Evolutionary conservation across 2,113 vertebrate genomes (phyloP).

Genomic region (Phodopus roborovskii): DNA sequence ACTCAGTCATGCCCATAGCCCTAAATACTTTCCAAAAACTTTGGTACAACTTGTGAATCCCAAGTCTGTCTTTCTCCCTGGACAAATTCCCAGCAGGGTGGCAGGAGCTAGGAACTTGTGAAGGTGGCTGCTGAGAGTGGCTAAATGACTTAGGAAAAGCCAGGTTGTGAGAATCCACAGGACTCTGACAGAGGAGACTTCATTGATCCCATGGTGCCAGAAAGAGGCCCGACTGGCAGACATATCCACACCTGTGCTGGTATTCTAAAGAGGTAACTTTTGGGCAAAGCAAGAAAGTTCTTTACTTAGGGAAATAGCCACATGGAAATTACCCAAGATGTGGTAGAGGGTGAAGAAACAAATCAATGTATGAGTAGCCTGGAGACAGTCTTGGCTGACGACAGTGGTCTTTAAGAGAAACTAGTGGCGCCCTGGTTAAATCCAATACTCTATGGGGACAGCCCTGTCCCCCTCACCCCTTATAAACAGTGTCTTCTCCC

Average conservation of each 20-base stretch:
- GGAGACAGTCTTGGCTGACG: not conserved
- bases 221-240: not conserved
- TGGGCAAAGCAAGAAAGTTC: not conserved
- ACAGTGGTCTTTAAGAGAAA: not conserved
- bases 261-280: not conserved
- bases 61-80: not conserved
- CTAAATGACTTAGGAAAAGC: not conserved
- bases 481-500: not conserved
- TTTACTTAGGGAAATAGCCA: constrained; percentile 6
- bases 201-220: not conserved
- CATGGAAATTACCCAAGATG: constrained; percentile 9
- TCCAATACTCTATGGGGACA: not conserved
- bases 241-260: not conserved
- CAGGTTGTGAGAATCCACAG: not conserved
- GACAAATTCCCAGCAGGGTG: not conserved
- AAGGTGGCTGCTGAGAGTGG: not conserved
- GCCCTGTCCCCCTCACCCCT: not conserved
- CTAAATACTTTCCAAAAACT: not conserved
- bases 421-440: not conserved
- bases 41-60: not conserved
- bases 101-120: not conserved
- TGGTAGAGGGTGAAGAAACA: not conserved
- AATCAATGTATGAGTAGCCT: not conserved
- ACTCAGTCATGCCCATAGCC: not conserved
- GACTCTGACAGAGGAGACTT: not conserved